Evolutionary conservation across 1,140 invertebrate genomes (phyloP).

Genomic region (Dinoponera quadriceps): DNA sequence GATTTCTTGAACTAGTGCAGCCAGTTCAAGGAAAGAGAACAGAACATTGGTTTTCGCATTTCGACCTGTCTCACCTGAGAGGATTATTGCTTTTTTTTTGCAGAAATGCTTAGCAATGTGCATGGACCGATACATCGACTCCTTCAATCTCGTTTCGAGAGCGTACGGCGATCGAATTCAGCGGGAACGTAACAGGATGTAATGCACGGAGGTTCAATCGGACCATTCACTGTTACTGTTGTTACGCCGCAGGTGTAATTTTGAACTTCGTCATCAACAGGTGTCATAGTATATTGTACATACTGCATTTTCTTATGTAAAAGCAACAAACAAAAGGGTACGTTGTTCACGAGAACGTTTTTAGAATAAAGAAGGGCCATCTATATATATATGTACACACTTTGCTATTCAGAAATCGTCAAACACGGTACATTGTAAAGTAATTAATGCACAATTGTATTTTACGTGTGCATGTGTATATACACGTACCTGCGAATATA

Average conservation of each 20-base stretch:
- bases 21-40: too few relatives aligned
- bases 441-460: background rate
- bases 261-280: constrained; percentile 28
- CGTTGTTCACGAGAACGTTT: background rate
- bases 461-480: background rate
- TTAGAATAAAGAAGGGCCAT: background rate
- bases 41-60: too few relatives aligned
- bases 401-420: background rate
- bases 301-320: constrained; percentile 20
- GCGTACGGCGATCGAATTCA: constrained; percentile 94
- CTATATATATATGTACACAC: too few relatives aligned
- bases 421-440: constrained; percentile 17
- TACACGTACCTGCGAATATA: background rate
- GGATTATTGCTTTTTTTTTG: constrained; percentile 84
- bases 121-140: constrained; percentile 99
- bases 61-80: background rate
- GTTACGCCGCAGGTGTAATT: constrained; percentile 67
- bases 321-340: background rate
- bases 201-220: constrained; percentile 69
- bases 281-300: constrained; percentile 36
- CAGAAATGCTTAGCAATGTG: constrained; percentile 99
- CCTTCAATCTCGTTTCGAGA: constrained; percentile 95
- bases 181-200: constrained; percentile 88
- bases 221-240: constrained; percentile 75
- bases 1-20: too few relatives aligned